Evolutionary conservation across 1,140 invertebrate genomes (phyloP).

Genomic region (Yoshiicerus persimilis): DNA sequence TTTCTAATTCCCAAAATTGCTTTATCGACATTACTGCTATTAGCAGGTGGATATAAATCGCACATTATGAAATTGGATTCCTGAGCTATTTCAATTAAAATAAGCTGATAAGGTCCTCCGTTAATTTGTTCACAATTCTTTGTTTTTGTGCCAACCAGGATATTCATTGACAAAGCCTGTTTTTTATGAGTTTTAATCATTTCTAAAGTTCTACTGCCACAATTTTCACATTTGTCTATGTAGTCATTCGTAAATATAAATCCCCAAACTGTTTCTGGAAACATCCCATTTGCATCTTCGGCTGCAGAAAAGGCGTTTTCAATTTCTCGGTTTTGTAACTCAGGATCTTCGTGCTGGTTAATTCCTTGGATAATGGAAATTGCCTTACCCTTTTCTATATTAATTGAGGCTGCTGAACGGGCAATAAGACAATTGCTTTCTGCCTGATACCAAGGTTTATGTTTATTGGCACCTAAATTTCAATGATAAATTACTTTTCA

Average conservation of each 20-base stretch:
- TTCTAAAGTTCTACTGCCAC: conserved; percentile 26
- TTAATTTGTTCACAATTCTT: conserved; percentile 32
- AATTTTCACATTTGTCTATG: neutral
- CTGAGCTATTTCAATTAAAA: conserved; percentile 26
- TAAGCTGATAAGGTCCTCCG: conserved; percentile 1
- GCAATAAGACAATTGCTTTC: conserved; percentile 40
- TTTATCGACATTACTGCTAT: neutral
- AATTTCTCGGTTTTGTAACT: conserved; percentile 31
- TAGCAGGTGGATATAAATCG: conserved; percentile 38
- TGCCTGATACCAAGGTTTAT: conserved; percentile 36
- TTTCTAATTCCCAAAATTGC: conserved; percentile 30
- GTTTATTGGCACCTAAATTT: conserved; percentile 30
- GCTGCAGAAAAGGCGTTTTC: conserved; percentile 42
- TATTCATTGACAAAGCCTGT: neutral
- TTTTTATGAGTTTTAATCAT: conserved; percentile 37
- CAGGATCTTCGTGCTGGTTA: conserved; percentile 23
- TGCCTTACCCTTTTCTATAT: neutral
- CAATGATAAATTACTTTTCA: too few relatives aligned
- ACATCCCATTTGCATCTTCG: conserved; percentile 37
- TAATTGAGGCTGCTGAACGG: conserved; percentile 39
- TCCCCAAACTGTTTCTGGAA: conserved; percentile 38
- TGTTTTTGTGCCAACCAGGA: conserved; percentile 33
- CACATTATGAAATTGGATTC: conserved; percentile 46
- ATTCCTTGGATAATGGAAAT: conserved; percentile 36
- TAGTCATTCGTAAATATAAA: conserved; percentile 44